Evolutionary conservation across 2,113 vertebrate species (phyloP).

Genomic region (Callospermophilus lateralis): DNA sequence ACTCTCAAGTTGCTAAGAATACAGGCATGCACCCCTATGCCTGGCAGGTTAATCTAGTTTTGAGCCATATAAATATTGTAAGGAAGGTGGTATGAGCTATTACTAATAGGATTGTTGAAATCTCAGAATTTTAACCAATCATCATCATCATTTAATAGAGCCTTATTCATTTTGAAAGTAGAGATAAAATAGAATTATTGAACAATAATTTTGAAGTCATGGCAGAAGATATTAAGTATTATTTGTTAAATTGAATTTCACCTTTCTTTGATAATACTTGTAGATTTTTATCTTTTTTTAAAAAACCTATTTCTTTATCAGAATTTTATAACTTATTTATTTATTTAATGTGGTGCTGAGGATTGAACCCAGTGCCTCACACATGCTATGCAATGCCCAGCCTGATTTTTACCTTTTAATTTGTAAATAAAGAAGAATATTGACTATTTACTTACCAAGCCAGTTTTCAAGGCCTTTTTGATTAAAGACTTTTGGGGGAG

Average conservation of each 20-base stretch:
- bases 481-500: background rate
- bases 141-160: slow-evolving; percentile 32
- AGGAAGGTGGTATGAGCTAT: background rate
- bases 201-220: slow-evolving; percentile 26
- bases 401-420: slow-evolving; percentile 21
- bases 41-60: slow-evolving; percentile 17
- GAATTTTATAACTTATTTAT: too few relatives aligned
- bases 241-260: slow-evolving; percentile 52
- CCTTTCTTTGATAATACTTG: background rate
- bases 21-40: too few relatives aligned
- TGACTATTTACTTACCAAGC: slow-evolving; percentile 13
- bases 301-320: too few relatives aligned
- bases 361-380: too few relatives aligned
- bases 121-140: slow-evolving; percentile 5
- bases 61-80: background rate
- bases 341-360: too few relatives aligned
- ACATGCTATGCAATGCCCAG: too few relatives aligned
- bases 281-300: slow-evolving; percentile 11
- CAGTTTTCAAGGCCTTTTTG: slow-evolving; percentile 19
- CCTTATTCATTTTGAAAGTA: slow-evolving; percentile 45
- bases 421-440: slow-evolving; percentile 20
- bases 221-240: slow-evolving; percentile 18
- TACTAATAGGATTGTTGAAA: slow-evolving; percentile 52
- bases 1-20: too few relatives aligned
- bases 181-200: slow-evolving; percentile 52